Percentiles rank a stretch among this genome's conserved stretches.
Conservation (phyloP, 2,888 invertebrate species). For the Euspilapteryx auroguttella region DNA sequence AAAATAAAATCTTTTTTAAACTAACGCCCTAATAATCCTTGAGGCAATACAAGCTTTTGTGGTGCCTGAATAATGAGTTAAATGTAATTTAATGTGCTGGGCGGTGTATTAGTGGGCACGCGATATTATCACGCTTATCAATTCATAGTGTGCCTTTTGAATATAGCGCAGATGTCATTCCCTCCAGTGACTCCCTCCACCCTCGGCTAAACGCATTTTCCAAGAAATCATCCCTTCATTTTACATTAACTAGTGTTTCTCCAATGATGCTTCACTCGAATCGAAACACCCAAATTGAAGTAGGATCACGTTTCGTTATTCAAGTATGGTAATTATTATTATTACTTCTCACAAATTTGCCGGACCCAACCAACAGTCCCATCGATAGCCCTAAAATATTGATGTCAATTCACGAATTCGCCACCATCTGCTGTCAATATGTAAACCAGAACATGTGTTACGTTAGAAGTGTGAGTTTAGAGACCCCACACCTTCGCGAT, state of each 20-base stretch:
- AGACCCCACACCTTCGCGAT: constrained; percentile 17
- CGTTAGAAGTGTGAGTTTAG: too few relatives aligned
- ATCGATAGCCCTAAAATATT: too few relatives aligned
- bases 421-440: constrained; percentile 31
- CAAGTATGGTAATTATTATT: too few relatives aligned
- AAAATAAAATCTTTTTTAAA: neutral
- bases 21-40: too few relatives aligned
- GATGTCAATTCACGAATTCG: too few relatives aligned
- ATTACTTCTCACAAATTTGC: too few relatives aligned
- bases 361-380: too few relatives aligned
- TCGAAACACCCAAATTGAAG: too few relatives aligned
- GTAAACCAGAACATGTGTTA: constrained; percentile 13
- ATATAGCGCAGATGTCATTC: constrained; percentile 37
- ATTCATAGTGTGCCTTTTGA: constrained; percentile 31
- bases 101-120: constrained; percentile 38
- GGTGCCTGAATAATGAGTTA: constrained; percentile 39
- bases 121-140: constrained; percentile 48
- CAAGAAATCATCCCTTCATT: neutral
- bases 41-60: too few relatives aligned
- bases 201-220: too few relatives aligned
- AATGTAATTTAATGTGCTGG: constrained; percentile 42
- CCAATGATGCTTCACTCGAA: too few relatives aligned
- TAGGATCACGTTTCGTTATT: too few relatives aligned
- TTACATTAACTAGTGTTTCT: neutral
- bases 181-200: constrained; percentile 5